Base-by-base conservation (phyloP, 37 sponge, comb jelly and placozoan genomes). In the Agelas oroides region DNA sequence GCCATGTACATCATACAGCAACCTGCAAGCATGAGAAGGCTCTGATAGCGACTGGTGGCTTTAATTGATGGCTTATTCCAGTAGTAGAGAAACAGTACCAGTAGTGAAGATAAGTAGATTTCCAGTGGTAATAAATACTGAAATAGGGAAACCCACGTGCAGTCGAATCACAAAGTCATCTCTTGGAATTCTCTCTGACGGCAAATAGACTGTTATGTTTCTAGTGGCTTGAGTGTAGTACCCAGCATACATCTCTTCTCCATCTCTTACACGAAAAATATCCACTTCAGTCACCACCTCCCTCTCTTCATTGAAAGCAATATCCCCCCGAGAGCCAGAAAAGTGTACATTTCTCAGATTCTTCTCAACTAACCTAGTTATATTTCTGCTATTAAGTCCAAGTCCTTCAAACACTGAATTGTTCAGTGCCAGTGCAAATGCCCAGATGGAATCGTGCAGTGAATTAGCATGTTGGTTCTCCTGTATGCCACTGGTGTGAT, bases 391-490 rank as follows among this genome's bases (percentile, higher is more conserved):
- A 12, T 31, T 34, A 67, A 25, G 19, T 28, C 2, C 20, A 32
- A 6, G n/a, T 12, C n/a, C 5, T 33, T 25, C 19, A 28, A 3
- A 33, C 20, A 77, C 8, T n/a, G 86, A 78, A 13, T 36, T 69
- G 67, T 86, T 80, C 36, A 87, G 54, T 19, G 87, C 87, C 34
- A 79, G 59, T 24, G 74, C 81, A 80, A 80, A 74, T 30, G 87
- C 74, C 81, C 80, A 87, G 18, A 87, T 75, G 18, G 59, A 53
- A 72, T 87, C 87, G 64, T 87, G 80, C 25, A 87, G 53, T 18
- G 59, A 15, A 37, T 73, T 78, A 27, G 81, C 80, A 40, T 73
- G 80, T 5, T 41, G n/a, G 59, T 38, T 71, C 24, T 52, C 19
- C 24, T 31, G 12, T 8, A 8, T 46, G 3, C 46, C 46, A 46